Percentiles rank a stretch among this genome's conserved stretches.
These are phyloP conservation scores for Molossus molossus DNA, from an alignment of 2,797 vertebrate genomes.

Conservation along the genomic window DNA sequence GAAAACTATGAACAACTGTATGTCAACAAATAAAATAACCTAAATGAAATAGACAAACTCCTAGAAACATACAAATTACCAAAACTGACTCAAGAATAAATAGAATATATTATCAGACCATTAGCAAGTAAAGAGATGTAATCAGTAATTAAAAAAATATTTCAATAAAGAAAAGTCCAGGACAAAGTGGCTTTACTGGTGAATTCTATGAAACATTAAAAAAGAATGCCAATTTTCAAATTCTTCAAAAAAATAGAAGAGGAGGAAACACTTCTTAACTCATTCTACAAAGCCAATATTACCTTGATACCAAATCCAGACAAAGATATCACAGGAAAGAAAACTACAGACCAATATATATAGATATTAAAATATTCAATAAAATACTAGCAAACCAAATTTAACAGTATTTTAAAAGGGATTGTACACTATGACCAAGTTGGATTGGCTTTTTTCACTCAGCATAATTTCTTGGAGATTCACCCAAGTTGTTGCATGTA, in stretches of 20 bases:
- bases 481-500: neutral
- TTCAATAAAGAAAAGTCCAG: neutral
- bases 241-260: neutral
- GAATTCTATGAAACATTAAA: conserved; percentile 20
- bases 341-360: neutral
- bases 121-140: neutral
- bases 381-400: neutral
- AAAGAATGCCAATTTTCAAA: neutral
- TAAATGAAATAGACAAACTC: neutral
- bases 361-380: neutral
- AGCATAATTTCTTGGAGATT: neutral
- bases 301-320: neutral
- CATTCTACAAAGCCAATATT: neutral
- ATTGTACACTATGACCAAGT: neutral
- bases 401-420: neutral
- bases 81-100: neutral
- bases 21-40: neutral
- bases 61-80: neutral
- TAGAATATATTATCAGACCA: neutral
- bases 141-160: neutral
- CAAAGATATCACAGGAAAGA: neutral
- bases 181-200: neutral
- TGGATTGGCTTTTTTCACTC: neutral
- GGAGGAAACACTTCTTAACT: neutral
- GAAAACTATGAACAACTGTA: neutral